Evolutionary conservation across 2,113 vertebrate species (phyloP).

Genomic region (Myocastor coypus): DNA sequence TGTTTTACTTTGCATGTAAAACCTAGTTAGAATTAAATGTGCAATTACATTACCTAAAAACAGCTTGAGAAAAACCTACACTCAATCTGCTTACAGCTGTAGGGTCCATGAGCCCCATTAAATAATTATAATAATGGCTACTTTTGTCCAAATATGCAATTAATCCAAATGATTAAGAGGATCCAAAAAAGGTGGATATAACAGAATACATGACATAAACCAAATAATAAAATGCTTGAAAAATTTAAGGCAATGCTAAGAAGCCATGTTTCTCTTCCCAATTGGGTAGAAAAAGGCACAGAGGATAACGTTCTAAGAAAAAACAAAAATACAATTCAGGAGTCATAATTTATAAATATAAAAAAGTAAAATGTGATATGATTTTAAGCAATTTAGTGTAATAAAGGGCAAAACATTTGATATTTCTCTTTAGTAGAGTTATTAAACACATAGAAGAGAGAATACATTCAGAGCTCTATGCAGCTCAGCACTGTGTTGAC

Average conservation of each 20-base stretch:
- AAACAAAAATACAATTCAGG: not conserved
- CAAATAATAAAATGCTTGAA: not conserved
- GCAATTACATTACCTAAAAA: slow-evolving; percentile 52
- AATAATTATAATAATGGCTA: slow-evolving; percentile 56
- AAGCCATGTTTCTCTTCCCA: not conserved
- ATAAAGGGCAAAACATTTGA: not conserved
- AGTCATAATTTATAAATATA: slow-evolving; percentile 35
- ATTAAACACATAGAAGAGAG: not conserved
- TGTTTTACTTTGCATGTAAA: slow-evolving; percentile 18
- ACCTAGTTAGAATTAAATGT: slow-evolving; percentile 10
- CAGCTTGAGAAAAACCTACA: slow-evolving; percentile 36
- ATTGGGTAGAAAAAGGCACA: not conserved
- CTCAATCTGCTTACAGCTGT: not conserved
- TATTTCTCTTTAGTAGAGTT: not conserved
- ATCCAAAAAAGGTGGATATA: slow-evolving; percentile 28
- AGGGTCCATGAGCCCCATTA: slow-evolving; percentile 28
- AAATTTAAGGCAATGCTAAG: slow-evolving; percentile 27
- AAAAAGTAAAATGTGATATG: slow-evolving; percentile 28
- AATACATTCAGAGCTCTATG: not conserved
- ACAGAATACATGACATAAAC: slow-evolving; percentile 14
- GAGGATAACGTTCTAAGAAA: not conserved
- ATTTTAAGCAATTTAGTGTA: slow-evolving; percentile 13
- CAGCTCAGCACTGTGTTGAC: not conserved
- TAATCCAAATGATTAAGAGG: not conserved
- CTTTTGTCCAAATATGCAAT: not conserved